These are phyloP conservation scores for Alcis repandata DNA, from an alignment of 2,888 invertebrate species.

Conservation along the genomic window DNA sequence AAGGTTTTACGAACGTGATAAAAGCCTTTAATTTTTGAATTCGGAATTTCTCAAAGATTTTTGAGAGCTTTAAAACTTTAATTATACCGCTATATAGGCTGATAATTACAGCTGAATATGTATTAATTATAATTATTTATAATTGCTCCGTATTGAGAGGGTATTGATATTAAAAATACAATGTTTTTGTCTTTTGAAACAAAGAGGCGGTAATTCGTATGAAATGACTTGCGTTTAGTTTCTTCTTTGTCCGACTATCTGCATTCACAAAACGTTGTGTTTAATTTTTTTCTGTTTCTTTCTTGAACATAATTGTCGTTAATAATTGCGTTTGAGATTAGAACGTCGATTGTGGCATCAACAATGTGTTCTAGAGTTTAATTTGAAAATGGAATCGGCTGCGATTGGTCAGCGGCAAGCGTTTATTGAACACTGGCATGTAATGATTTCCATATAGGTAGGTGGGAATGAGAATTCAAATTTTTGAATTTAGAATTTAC, in stretches of 20 bases:
- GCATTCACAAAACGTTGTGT: constrained; percentile 75
- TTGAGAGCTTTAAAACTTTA: constrained; percentile 65
- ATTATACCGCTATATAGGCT: constrained; percentile 73
- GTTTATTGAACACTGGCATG: constrained; percentile 49
- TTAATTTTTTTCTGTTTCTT: constrained; percentile 65
- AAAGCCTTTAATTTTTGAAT: constrained; percentile 57
- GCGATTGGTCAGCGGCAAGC: constrained; percentile 51
- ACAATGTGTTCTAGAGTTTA: constrained; percentile 57
- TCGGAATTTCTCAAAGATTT: constrained; percentile 53
- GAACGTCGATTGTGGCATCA: constrained; percentile 61
- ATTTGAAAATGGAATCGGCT: constrained; percentile 52
- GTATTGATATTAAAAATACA: constrained; percentile 70
- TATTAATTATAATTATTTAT: constrained; percentile 36
- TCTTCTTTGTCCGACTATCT: constrained; percentile 73
- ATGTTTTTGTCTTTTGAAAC: constrained; percentile 82
- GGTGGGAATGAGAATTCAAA: constrained; percentile 46
- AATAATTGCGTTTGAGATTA: constrained; percentile 72
- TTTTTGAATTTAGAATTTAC: neutral
- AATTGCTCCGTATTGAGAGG: constrained; percentile 71
- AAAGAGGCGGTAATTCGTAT: constrained; percentile 82
- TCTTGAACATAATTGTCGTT: constrained; percentile 76
- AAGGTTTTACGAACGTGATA: constrained; percentile 52
- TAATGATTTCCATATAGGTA: constrained; percentile 64
- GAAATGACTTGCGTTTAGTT: constrained; percentile 82
- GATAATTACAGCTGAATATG: constrained; percentile 67